These are phyloP conservation scores for Odontothrips loti DNA, from an alignment of 2,888 invertebrate species.

Conservation along the genomic window DNA sequence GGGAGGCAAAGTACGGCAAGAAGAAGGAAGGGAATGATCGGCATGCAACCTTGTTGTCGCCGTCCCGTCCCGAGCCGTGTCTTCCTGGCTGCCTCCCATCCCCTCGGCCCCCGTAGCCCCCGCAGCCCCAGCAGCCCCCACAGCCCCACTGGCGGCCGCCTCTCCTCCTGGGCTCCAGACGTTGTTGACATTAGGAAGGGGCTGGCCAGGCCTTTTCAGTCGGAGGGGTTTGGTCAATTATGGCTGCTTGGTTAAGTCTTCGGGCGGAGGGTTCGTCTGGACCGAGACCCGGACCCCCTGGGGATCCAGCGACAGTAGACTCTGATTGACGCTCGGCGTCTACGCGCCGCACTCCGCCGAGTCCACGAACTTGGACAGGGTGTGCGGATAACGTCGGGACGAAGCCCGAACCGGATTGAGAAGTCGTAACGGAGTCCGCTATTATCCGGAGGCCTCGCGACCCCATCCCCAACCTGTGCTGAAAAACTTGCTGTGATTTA, in stretches of 20 bases:
- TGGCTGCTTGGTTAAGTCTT: constrained; percentile 18
- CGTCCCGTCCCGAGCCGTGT: background rate
- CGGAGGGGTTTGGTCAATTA: background rate
- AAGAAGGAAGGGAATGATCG: background rate
- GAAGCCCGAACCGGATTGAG: no score
- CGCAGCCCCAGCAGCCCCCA: background rate
- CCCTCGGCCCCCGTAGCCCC: background rate
- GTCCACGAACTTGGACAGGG: no score
- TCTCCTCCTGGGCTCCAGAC: background rate
- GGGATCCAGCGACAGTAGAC: no score
- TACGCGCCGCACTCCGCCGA: no score
- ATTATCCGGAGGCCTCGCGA: no score
- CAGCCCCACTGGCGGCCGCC: background rate
- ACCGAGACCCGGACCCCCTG: no score
- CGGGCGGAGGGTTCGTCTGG: background rate
- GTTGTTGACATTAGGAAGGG: background rate
- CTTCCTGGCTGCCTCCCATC: background rate
- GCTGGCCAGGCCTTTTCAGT: background rate
- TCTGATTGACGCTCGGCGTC: no score
- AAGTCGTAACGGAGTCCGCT: no score
- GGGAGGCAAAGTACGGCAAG: background rate
- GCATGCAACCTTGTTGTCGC: background rate
- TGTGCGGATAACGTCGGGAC: no score
- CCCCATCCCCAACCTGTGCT: background rate
- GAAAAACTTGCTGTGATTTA: background rate